phyloP scores from a whole-genome alignment of 2,888 invertebrate genomes.

The Elgonia sp. region DNA sequence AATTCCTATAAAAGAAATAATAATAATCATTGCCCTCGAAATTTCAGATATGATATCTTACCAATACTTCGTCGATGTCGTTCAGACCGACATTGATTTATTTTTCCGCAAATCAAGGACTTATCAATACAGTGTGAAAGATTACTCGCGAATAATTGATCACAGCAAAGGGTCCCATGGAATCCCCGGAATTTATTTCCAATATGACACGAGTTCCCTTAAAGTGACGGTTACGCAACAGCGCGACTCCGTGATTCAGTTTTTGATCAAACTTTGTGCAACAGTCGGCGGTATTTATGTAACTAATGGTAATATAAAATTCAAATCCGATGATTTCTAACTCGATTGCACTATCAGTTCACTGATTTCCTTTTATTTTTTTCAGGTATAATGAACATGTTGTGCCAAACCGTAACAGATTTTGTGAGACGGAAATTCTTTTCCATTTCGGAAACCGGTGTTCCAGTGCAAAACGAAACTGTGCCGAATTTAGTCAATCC shows the following conservation, averaged over 20 bases:
- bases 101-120: constrained; percentile 92
- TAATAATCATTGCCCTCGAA: constrained; percentile 46
- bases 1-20: background rate
- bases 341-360: background rate
- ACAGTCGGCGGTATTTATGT: constrained; percentile 97
- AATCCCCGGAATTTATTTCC: constrained; percentile 97
- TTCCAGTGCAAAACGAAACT: background rate
- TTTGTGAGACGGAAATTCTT: constrained; percentile 16
- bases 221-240: constrained; percentile 94
- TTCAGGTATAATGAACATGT: constrained; percentile 52
- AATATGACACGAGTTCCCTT: constrained; percentile 97
- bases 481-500: constrained; percentile 39
- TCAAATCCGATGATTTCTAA: background rate
- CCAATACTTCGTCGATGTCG: constrained; percentile 98
- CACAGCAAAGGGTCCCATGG: constrained; percentile 95
- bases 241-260: constrained; percentile 92
- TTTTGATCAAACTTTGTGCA: constrained; percentile 95
- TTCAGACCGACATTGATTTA: constrained; percentile 97
- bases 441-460: background rate
- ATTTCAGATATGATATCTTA: constrained; percentile 92
- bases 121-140: constrained; percentile 98
- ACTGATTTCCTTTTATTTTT: constrained; percentile 15
- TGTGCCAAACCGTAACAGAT: constrained; percentile 41
- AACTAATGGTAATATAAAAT: constrained; percentile 89
- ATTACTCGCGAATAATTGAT: constrained; percentile 93